These are phyloP conservation scores for Adoxophyes honmai DNA, from an alignment of 1,140 invertebrate species.

Conservation along the genomic window DNA sequence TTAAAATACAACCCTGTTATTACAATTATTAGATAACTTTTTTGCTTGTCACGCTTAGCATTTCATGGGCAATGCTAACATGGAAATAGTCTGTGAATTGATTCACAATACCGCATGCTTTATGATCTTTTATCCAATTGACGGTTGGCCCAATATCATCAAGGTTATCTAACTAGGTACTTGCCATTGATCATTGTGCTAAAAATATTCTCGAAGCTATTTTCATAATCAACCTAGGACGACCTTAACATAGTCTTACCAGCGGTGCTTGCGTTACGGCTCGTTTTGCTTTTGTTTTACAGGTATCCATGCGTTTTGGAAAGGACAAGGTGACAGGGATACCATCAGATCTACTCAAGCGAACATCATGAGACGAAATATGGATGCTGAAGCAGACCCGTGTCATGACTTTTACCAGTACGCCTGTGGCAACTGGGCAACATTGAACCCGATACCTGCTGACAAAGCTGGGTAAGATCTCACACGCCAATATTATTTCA, in stretches of 20 bases:
- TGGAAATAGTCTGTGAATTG: too few species aligned
- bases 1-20: too few species aligned
- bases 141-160: constrained; percentile 36
- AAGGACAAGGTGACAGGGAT: constrained; percentile 78
- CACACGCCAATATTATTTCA: background rate
- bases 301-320: constrained; percentile 70
- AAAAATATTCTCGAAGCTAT: background rate
- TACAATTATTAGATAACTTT: too few species aligned
- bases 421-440: constrained; percentile 92
- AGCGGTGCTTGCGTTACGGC: too few species aligned
- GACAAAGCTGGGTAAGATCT: constrained; percentile 82
- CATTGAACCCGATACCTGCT: constrained; percentile 89
- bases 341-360: constrained; percentile 77
- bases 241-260: too few species aligned
- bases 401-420: constrained; percentile 95
- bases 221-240: constrained; percentile 8
- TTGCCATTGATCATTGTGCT: background rate
- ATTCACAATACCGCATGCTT: too few species aligned
- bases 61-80: too few species aligned
- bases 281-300: background rate
- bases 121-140: constrained; percentile 43
- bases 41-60: too few species aligned
- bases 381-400: constrained; percentile 87
- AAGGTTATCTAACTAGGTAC: constrained; percentile 33
- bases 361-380: constrained; percentile 85